Conservation (phyloP, 2,797 vertebrate species). For the Podarcis lilfordi region DNA sequence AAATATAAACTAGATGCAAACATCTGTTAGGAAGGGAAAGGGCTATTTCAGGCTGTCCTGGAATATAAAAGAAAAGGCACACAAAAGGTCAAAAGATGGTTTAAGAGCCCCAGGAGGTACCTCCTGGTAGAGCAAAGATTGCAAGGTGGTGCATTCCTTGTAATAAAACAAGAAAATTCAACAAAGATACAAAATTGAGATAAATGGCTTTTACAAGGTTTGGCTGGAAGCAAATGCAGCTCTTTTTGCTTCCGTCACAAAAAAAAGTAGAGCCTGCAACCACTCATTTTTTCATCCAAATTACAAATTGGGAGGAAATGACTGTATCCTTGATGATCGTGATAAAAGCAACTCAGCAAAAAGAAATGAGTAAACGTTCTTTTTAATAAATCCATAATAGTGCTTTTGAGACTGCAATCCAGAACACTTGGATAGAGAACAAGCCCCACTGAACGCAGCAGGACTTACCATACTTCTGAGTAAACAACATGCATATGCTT, state of each 20-base stretch:
- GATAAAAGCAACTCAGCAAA: background rate
- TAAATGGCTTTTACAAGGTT: background rate
- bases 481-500: background rate
- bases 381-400: background rate
- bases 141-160: background rate
- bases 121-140: background rate
- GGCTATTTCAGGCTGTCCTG: background rate
- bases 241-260: background rate
- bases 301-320: background rate
- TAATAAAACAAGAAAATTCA: background rate
- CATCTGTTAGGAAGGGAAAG: background rate
- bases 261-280: background rate
- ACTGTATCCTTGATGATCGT: background rate
- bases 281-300: background rate
- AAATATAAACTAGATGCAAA: background rate
- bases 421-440: background rate
- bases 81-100: background rate
- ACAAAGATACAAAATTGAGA: background rate
- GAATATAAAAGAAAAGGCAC: slow-evolving; percentile 1
- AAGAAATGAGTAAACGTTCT: background rate
- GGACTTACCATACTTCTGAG: background rate
- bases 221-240: background rate
- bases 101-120: background rate
- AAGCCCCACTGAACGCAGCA: background rate
- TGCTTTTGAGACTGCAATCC: background rate